Percentiles rank a stretch among this genome's conserved stretches.
phyloP scores from a whole-genome alignment of 1,140 invertebrate species.

The Dendroctonus valens region DNA sequence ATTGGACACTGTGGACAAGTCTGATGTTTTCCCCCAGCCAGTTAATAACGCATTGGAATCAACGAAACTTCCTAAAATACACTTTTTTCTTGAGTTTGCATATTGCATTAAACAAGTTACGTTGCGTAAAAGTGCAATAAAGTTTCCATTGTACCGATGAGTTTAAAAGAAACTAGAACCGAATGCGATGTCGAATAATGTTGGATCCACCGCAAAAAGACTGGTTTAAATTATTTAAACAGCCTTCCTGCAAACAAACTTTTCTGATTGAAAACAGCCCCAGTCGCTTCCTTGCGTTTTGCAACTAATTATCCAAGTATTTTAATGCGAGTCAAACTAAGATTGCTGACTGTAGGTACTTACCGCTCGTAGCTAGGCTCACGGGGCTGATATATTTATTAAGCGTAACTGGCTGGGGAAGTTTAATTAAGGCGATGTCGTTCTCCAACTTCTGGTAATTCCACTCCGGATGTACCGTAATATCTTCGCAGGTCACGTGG shows the following conservation, averaged over 20 bases:
- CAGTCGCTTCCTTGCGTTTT: neutral
- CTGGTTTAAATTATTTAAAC: conserved; percentile 6
- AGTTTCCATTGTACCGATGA: neutral
- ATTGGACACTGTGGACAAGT: conserved; percentile 36
- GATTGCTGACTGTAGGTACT: conserved; percentile 12
- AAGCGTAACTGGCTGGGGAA: conserved; percentile 43
- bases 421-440: conserved; percentile 56
- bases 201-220: neutral
- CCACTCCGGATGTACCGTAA: conserved; percentile 52
- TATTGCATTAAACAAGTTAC: no score
- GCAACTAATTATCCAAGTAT: conserved; percentile 14
- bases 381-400: conserved; percentile 26
- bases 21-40: conserved; percentile 50
- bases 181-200: no score
- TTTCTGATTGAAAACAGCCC: neutral
- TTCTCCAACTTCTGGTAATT: conserved; percentile 49
- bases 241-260: no score
- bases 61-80: conserved; percentile 1
- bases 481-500: conserved; percentile 42
- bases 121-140: no score
- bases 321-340: conserved; percentile 5
- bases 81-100: no score
- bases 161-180: neutral
- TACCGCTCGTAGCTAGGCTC: conserved; percentile 39
- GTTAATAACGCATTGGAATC: conserved; percentile 39